Conservation (phyloP, 2,113 vertebrate species). For the Pomatostomus ruficeps region DNA sequence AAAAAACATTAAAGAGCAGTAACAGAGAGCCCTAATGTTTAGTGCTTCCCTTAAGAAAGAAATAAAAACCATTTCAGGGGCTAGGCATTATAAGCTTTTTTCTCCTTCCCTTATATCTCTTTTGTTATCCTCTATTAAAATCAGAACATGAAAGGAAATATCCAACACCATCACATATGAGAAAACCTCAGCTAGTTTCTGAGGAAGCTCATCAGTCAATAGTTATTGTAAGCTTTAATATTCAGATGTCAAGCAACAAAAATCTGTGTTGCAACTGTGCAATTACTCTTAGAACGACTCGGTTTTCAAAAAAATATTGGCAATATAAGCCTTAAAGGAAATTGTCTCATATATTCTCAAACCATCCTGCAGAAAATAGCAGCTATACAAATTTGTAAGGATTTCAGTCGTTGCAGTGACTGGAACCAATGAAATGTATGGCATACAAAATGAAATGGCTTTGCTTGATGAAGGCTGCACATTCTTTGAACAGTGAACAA, state of each 20-base stretch:
- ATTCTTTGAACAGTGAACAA: conserved; percentile 1
- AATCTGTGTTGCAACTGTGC: not conserved
- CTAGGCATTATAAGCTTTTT: not conserved
- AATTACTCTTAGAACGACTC: not conserved
- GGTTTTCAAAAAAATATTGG: not conserved
- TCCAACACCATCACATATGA: not conserved
- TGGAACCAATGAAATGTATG: not conserved
- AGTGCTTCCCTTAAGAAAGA: not conserved
- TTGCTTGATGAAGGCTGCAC: not conserved
- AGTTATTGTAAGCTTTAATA: not conserved
- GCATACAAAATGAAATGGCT: not conserved
- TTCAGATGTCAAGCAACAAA: not conserved
- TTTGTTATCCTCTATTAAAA: not conserved
- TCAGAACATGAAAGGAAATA: not conserved
- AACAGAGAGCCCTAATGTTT: not conserved
- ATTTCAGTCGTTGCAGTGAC: not conserved
- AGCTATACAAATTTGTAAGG: not conserved
- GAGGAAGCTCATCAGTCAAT: not conserved
- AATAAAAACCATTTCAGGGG: not conserved
- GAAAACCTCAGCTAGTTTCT: not conserved
- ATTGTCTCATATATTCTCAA: not conserved
- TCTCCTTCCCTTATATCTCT: not conserved
- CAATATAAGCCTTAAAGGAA: not conserved
- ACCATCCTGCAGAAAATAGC: not conserved
- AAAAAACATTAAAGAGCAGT: not conserved